Base-by-base conservation (phyloP, 2,113 vertebrate genomes). In the Dryoscopus gambensis region DNA sequence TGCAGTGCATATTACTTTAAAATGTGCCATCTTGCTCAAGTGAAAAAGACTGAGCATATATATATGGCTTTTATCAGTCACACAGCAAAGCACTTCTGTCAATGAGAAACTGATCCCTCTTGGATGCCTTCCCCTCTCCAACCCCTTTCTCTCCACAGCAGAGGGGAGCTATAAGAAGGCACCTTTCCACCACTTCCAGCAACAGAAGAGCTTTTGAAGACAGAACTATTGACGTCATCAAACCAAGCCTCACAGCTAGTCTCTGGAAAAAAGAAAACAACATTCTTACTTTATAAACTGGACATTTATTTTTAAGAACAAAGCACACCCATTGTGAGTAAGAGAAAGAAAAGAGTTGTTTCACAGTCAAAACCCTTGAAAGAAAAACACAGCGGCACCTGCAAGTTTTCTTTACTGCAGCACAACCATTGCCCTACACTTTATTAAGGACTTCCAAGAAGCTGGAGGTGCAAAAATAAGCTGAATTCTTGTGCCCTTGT, bases 361-460 rank as follows among this genome's bases (percentile, higher is more conserved):
- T 96, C 86, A 85, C 60, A 73, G 82, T 65, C 21, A 49, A 87
- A 83, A 65, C 5, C 44, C 80, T 22, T 69, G 74, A 90, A 97
- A 95, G 39, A 52, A 84, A 97, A 95, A 95, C 76, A 95, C 84
- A 95, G 76, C 92, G 95, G 95, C 81, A 97, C 89, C 94, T 97
- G 84, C 79, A 90, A 73, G 47, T 20, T 76, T 86, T 68, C 76
- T 70, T 49, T 42, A 56, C 14, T 35, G n/a, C 59, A 56, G 37
- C 24, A 63, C 31, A 83, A 49, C 44, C 24, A 39, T 53, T 33
- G 11, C 59, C 16, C 18, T 46, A 10, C 15, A 8, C 13, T 84
- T 93, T 84, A 75, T 67, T 52, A 82, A 69, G 57, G 13, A 18
- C 21, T 40, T 33, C 15, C 39, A 63, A 42, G 39, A 87, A 91